Evolutionary conservation across 2,797 vertebrate genomes (phyloP).

Genomic region (Hippocampus kuda): DNA sequence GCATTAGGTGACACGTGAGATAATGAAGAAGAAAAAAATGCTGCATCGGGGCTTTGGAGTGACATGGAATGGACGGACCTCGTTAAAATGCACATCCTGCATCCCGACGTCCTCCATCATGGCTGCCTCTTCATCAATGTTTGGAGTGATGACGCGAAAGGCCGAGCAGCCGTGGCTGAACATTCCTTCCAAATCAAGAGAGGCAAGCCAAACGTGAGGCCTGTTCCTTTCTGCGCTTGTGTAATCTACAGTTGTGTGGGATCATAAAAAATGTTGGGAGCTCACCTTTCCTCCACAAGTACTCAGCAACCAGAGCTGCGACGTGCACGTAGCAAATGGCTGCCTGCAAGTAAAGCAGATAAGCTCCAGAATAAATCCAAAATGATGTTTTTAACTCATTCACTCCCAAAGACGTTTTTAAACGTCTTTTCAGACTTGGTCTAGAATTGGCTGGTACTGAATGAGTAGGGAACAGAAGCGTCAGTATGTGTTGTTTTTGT

Average conservation of each 20-base stretch:
- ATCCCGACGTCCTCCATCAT: conserved; percentile 99
- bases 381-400: background rate
- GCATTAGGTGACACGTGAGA: conserved; percentile 8
- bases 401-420: no score
- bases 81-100: conserved; percentile 98
- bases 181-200: conserved; percentile 72
- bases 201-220: background rate
- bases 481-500: background rate
- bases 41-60: background rate
- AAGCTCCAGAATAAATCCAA: background rate
- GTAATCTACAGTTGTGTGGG: background rate
- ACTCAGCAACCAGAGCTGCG: conserved; percentile 93
- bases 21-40: background rate
- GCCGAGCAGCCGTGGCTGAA: conserved; percentile 88
- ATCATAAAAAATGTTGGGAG: background rate
- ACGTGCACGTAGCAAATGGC: conserved; percentile 98
- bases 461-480: background rate
- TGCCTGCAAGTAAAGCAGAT: conserved; percentile 63
- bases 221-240: background rate
- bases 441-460: no score
- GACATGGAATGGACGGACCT: conserved; percentile 58
- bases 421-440: no score
- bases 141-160: conserved; percentile 94
- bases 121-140: conserved; percentile 97
- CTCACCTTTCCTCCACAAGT: conserved; percentile 91